Conservation (phyloP, 2,888 invertebrate species). For the Drosophila quinaria region DNA sequence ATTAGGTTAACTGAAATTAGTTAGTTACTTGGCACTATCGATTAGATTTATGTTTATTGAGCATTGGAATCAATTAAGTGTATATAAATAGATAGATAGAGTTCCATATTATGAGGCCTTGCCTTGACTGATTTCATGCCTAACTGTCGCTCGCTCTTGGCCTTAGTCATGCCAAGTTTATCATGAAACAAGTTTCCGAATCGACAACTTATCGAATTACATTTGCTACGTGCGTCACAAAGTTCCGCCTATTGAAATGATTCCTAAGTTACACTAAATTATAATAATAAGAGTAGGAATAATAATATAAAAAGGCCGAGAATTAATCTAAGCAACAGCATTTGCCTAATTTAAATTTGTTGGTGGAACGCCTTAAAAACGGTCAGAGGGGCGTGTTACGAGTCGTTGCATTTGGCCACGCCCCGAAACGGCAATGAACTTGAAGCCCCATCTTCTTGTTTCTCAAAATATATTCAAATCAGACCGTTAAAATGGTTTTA, state of each 20-base stretch:
- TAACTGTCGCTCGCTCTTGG: constrained; percentile 36
- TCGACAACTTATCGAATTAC: constrained; percentile 54
- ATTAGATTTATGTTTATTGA: constrained; percentile 16
- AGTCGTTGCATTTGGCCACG: constrained; percentile 49
- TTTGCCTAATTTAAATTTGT: constrained; percentile 50
- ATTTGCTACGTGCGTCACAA: constrained; percentile 43
- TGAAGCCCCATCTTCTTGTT: constrained; percentile 26
- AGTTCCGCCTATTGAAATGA: constrained; percentile 59
- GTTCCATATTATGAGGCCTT: constrained; percentile 24
- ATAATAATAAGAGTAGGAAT: constrained; percentile 14
- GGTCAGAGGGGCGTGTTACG: constrained; percentile 24
- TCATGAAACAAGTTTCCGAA: constrained; percentile 66
- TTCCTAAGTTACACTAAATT: constrained; percentile 38
- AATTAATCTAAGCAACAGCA: constrained; percentile 33
- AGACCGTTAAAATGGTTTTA: constrained; percentile 38
- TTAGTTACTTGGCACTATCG: constrained; percentile 27
- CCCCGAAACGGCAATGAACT: constrained; percentile 62
- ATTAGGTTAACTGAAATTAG: constrained; percentile 1
- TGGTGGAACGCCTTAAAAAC: constrained; percentile 28
- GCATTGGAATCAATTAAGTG: constrained; percentile 35
- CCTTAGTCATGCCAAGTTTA: constrained; percentile 65
- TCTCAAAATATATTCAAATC: constrained; percentile 64
- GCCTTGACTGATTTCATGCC: constrained; percentile 43
- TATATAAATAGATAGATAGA: constrained; percentile 20
- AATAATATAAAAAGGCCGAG: constrained; percentile 10